Conservation (phyloP, 2,113 vertebrate species). For the Tragelaphus buxtoni region DNA sequence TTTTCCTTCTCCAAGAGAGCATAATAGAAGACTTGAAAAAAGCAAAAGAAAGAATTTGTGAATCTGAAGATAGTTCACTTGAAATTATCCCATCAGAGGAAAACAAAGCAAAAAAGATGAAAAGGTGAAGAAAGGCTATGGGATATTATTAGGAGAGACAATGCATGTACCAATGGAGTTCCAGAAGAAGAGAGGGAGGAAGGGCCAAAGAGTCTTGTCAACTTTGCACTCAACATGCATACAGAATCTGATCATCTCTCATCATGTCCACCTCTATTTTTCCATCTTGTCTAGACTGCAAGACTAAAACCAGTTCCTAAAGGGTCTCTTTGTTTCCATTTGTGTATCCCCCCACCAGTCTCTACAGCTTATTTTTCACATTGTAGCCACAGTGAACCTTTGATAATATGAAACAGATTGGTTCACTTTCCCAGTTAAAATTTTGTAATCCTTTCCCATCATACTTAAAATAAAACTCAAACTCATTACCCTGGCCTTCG, state of each 20-base stretch:
- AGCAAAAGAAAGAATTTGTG: neutral
- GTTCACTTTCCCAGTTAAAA: neutral
- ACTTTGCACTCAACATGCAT: neutral
- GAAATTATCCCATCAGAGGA: neutral
- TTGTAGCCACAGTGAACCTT: neutral
- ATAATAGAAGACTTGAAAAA: neutral
- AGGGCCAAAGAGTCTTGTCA: neutral
- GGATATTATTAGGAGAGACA: neutral
- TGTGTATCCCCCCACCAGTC: neutral
- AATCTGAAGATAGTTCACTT: neutral
- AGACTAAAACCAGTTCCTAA: neutral
- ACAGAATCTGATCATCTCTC: neutral
- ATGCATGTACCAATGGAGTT: neutral
- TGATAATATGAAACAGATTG: neutral
- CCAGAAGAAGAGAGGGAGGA: neutral
- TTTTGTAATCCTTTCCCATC: neutral
- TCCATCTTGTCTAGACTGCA: neutral
- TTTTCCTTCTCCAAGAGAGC: neutral
- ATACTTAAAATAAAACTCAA: neutral
- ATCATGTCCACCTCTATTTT: neutral
- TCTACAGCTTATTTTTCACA: neutral
- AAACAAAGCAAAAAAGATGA: neutral
- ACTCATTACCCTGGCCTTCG: neutral
- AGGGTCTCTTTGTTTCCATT: neutral
- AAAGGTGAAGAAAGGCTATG: neutral